These are phyloP conservation scores for Drosophila rubida DNA, from an alignment of 2,888 invertebrate species.

Conservation along the genomic window DNA sequence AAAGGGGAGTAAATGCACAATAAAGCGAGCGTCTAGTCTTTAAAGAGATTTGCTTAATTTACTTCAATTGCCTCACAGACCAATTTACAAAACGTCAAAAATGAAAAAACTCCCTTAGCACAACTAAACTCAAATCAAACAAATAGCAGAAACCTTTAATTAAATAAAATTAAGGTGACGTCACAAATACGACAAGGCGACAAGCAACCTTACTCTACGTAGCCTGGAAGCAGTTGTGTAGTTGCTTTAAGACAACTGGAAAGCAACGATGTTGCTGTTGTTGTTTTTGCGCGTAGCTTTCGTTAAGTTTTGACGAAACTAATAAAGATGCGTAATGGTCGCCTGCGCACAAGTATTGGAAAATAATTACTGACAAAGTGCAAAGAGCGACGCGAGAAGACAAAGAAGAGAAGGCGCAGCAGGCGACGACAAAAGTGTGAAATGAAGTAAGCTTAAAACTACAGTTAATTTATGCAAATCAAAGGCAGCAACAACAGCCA, in stretches of 20 bases:
- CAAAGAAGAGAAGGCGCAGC: not conserved
- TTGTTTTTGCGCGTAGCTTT: slow-evolving; percentile 4
- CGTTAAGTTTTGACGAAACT: slow-evolving; percentile 53
- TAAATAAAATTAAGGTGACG: not conserved
- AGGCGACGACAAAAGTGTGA: not conserved
- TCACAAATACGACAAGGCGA: not conserved
- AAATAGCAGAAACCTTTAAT: too few species aligned
- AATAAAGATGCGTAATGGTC: slow-evolving; percentile 84
- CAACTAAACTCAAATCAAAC: too few species aligned
- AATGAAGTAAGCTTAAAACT: not conserved
- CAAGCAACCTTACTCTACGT: not conserved
- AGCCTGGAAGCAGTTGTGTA: slow-evolving; percentile 3
- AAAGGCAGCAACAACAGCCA: not conserved
- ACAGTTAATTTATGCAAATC: slow-evolving; percentile 4
- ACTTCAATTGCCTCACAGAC: too few species aligned
- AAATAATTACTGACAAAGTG: slow-evolving; percentile 75
- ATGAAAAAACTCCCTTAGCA: too few species aligned
- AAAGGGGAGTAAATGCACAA: not conserved
- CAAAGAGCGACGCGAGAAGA: slow-evolving; percentile 14
- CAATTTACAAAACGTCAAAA: too few species aligned
- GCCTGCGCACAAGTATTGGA: slow-evolving; percentile 84
- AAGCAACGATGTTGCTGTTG: slow-evolving; percentile 18
- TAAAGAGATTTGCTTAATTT: not conserved
- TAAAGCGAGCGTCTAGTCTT: not conserved
- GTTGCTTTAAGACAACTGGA: slow-evolving; percentile 12